Evolutionary conservation across 2,888 invertebrate genomes (phyloP).

Genomic region (Macrophya alboannulata): DNA sequence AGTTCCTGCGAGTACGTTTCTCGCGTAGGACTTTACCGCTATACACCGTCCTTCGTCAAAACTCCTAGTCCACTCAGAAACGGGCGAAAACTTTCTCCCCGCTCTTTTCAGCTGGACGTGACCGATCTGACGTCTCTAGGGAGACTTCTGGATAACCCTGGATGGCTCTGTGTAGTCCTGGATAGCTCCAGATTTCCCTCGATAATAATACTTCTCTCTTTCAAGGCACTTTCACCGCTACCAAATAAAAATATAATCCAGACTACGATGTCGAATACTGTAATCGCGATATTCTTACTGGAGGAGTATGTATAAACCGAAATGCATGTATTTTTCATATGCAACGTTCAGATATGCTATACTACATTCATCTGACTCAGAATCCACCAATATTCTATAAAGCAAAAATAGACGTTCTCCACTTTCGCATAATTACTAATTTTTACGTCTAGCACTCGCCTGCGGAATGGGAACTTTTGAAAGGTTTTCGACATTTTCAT

Average conservation of each 20-base stretch:
- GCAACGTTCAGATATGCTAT: not conserved
- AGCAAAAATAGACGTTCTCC: not conserved
- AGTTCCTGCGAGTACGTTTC: constrained; percentile 59
- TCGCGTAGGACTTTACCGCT: constrained; percentile 15
- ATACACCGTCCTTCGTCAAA: constrained; percentile 58
- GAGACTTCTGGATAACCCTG: constrained; percentile 70
- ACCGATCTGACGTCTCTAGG: constrained; percentile 82
- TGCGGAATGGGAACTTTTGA: not conserved
- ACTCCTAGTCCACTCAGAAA: constrained; percentile 50
- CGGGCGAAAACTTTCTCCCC: constrained; percentile 72
- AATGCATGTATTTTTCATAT: not conserved
- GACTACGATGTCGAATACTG: not conserved
- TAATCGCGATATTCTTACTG: constrained; percentile 2
- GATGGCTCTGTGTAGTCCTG: constrained; percentile 61
- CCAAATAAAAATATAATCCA: constrained; percentile 30
- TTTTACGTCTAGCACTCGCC: not conserved
- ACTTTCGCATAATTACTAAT: not conserved
- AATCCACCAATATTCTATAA: not conserved
- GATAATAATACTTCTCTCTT: constrained; percentile 83
- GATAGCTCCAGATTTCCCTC: constrained; percentile 81
- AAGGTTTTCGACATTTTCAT: not conserved
- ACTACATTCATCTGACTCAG: not conserved
- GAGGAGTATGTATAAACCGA: not conserved
- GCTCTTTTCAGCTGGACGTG: constrained; percentile 79
- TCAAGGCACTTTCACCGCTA: constrained; percentile 60